These are phyloP conservation scores for Virgularia gustaviana DNA, from an alignment of 92 coral and sea anemone genomes.

Conservation along the genomic window DNA sequence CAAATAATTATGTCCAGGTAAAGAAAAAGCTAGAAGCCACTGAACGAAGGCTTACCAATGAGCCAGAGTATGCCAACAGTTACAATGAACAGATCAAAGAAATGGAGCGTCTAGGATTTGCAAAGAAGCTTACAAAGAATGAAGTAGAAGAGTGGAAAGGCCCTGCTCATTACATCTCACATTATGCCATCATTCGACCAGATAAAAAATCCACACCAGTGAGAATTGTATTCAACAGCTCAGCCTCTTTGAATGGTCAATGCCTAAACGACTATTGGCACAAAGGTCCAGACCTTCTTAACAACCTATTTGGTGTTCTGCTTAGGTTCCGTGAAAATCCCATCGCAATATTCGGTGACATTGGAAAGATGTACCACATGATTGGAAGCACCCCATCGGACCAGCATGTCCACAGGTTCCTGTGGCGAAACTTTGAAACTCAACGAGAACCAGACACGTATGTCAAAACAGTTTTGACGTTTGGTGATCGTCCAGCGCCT, in stretches of 20 bases:
- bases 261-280: conserved; percentile 54
- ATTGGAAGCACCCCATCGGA: neutral
- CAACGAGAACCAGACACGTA: conserved; percentile 46
- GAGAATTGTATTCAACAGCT: conserved; percentile 51
- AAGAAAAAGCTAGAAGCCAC: conserved; percentile 47
- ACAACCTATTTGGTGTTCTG: conserved; percentile 42
- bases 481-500: conserved; percentile 34
- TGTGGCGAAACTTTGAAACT: conserved; percentile 40
- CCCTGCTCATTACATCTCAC: conserved; percentile 36
- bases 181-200: conserved; percentile 51
- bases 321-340: conserved; percentile 31
- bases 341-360: conserved; percentile 38
- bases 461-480: conserved; percentile 38
- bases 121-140: conserved; percentile 44
- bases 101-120: conserved; percentile 40
- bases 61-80: conserved; percentile 46
- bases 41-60: conserved; percentile 47
- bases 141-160: conserved; percentile 29
- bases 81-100: conserved; percentile 45
- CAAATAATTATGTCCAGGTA: conserved; percentile 47
- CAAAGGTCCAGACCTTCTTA: conserved; percentile 48
- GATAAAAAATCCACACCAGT: conserved; percentile 51
- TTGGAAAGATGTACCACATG: conserved; percentile 38
- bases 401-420: conserved; percentile 44
- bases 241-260: conserved; percentile 51